Evolutionary conservation across 2,888 invertebrate species (phyloP).

Genomic region (Noctua janthina): DNA sequence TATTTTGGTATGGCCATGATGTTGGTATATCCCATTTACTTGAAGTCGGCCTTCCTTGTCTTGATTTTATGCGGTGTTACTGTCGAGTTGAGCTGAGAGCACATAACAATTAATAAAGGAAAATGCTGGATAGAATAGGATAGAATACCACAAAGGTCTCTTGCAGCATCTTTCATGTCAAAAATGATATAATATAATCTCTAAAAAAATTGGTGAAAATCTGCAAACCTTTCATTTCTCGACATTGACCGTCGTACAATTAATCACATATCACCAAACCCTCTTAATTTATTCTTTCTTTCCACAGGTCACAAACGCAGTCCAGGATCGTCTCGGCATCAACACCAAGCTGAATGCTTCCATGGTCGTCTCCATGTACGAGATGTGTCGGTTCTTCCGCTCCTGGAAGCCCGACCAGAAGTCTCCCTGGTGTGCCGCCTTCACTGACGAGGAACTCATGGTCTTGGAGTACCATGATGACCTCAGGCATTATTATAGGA

Average conservation of each 20-base stretch:
- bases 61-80: background rate
- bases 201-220: background rate
- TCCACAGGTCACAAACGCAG: slow-evolving; percentile 81
- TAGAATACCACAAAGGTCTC: background rate
- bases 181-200: background rate
- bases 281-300: background rate
- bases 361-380: slow-evolving; percentile 92
- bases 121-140: background rate
- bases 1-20: background rate
- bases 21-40: background rate
- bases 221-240: background rate
- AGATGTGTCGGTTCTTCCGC: slow-evolving; percentile 94
- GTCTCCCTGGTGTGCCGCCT: slow-evolving; percentile 94
- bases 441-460: slow-evolving; percentile 92
- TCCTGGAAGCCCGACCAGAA: slow-evolving; percentile 86
- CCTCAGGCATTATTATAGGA: slow-evolving; percentile 92
- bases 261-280: background rate
- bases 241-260: background rate
- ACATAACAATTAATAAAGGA: background rate
- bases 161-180: background rate
- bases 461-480: slow-evolving; percentile 95
- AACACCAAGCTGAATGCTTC: slow-evolving; percentile 74
- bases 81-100: background rate
- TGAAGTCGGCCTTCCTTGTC: background rate
- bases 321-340: slow-evolving; percentile 89